phyloP scores from a whole-genome alignment of 2,113 vertebrate species.

The Chaetops frenatus region DNA sequence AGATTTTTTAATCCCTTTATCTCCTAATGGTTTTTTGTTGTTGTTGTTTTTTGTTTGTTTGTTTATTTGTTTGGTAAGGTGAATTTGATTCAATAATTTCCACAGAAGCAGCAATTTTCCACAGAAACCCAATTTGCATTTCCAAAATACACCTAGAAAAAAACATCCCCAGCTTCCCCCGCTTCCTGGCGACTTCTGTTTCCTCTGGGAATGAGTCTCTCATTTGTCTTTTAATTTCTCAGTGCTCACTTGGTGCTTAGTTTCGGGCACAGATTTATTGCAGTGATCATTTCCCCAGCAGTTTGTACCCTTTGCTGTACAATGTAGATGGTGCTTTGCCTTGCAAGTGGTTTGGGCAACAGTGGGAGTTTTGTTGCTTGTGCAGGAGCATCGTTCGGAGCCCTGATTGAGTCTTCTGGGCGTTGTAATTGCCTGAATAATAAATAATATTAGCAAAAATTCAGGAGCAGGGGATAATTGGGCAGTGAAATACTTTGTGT shows the following conservation, averaged over 20 bases:
- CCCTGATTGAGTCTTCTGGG: neutral
- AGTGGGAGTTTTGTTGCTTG: neutral
- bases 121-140: neutral
- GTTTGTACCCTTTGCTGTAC: neutral
- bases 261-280: neutral
- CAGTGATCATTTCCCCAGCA: neutral
- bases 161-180: neutral
- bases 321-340: rapidly evolving
- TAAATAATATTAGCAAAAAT: neutral
- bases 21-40: neutral
- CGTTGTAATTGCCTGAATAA: neutral
- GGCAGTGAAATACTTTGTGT: neutral
- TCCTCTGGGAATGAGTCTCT: neutral
- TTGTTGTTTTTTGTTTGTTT: neutral
- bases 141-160: neutral
- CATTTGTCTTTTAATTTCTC: neutral
- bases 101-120: neutral
- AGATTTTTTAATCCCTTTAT: neutral
- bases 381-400: neutral
- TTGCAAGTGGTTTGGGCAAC: neutral
- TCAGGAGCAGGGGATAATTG: neutral
- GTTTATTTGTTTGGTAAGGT: neutral
- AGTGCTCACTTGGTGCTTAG: neutral
- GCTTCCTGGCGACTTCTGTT: rapidly evolving
- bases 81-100: neutral